These are phyloP conservation scores for Thymelicus lineola DNA, from an alignment of 2,888 invertebrate species.

Conservation along the genomic window DNA sequence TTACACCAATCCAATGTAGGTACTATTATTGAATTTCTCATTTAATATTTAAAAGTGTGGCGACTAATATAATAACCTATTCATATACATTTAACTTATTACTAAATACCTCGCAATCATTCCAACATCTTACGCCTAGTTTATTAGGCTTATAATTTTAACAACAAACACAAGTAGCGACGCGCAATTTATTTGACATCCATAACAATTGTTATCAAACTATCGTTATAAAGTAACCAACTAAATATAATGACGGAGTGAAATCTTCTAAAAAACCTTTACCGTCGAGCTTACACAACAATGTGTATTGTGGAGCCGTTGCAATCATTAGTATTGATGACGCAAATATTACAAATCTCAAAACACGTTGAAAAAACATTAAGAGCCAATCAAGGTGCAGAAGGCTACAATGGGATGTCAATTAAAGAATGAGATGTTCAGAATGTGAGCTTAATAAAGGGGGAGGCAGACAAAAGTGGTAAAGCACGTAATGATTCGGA, in stretches of 20 bases:
- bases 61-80: constrained; percentile 16
- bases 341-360: constrained; percentile 75
- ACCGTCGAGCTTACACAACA: constrained; percentile 69
- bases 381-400: constrained; percentile 77
- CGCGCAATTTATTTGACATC: constrained; percentile 54
- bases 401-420: constrained; percentile 55
- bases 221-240: constrained; percentile 66
- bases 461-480: constrained; percentile 72
- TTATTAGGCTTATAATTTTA: constrained; percentile 52
- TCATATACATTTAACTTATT: constrained; percentile 42
- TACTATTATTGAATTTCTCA: background rate
- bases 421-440: constrained; percentile 68
- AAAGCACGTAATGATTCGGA: constrained; percentile 82
- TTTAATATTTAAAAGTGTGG: constrained; percentile 10
- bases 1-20: no score
- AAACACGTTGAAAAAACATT: constrained; percentile 71
- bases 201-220: constrained; percentile 69
- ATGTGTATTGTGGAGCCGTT: constrained; percentile 79
- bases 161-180: constrained; percentile 46
- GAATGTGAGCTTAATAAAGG: constrained; percentile 72
- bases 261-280: constrained; percentile 62
- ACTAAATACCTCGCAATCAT: constrained; percentile 45
- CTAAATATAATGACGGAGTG: constrained; percentile 82
- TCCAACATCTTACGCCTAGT: constrained; percentile 44
- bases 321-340: constrained; percentile 84